phyloP scores from a whole-genome alignment of 2,888 invertebrate genomes.

The Leucophora obtusa region DNA sequence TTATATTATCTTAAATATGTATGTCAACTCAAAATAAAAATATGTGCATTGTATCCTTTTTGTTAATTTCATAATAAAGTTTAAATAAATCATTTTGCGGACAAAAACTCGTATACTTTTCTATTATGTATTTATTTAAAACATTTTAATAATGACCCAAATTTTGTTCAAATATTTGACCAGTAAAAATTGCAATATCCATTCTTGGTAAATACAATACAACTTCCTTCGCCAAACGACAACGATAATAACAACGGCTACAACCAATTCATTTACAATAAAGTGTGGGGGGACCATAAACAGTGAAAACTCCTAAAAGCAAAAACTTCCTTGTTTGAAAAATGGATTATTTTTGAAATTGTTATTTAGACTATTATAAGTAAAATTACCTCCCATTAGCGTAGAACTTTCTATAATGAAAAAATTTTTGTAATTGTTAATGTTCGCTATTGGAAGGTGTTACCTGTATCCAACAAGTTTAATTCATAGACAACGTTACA shows the following conservation, averaged over 20 bases:
- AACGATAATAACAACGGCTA: background rate
- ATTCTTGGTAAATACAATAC: background rate
- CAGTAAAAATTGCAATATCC: background rate
- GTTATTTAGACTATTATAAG: too few relatives aligned
- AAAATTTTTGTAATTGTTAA: background rate
- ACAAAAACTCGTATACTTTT: background rate
- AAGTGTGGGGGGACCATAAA: background rate
- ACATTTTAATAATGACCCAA: conserved; percentile 1
- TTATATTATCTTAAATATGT: too few relatives aligned
- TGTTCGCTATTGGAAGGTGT: background rate
- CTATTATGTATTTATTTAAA: background rate
- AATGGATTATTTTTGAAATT: background rate
- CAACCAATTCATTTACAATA: background rate
- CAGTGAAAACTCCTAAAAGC: too few relatives aligned
- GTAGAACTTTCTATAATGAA: too few relatives aligned
- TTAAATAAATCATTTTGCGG: background rate
- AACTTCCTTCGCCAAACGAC: background rate
- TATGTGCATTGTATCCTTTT: too few relatives aligned
- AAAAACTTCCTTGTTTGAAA: background rate
- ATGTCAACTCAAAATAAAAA: too few relatives aligned
- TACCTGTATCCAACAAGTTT: too few relatives aligned
- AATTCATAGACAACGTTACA: background rate
- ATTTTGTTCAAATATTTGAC: background rate
- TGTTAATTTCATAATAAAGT: too few relatives aligned
- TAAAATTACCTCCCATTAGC: too few relatives aligned